Evolutionary conservation across 2,888 invertebrate species (phyloP), one percentile per base, ranked within the genome.

Genomic region (Urechis unicinctus): DNA sequence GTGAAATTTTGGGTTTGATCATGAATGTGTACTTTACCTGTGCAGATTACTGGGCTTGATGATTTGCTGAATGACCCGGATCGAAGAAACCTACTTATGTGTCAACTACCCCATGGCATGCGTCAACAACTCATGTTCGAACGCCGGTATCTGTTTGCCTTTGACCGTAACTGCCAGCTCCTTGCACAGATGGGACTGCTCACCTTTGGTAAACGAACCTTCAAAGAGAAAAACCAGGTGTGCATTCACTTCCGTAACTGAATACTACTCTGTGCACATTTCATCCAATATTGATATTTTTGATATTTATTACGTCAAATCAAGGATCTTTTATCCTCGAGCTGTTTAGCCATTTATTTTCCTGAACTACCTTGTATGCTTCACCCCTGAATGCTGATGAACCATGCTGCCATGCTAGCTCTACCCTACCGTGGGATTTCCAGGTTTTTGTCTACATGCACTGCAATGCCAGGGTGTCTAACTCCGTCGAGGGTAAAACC

Each of bases 161-260:
- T 86, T 55, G 79, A 83, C 62, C 83, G 83, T 42, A 79, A 81
- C 1, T 71, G 86, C 26, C 78, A 79, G 1, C 75, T 82, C n/a
- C 77, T 89, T 0, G 84, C 84, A 61, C 84, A 83, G 59, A 82
- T 87, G 69, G 79, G 89, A 0, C 73, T 89, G 13, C 62, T 87
- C 9, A 86, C 88, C 66, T 84, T 86, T 66, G 85, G 86, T 0
- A 83, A 85, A 0, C 83, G 85, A 57, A 77, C 81, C 49, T 75
- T 82, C 30, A 85, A 86, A 65, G 85, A 87, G 63, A 88, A 84
- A 68, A 86, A 84, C 70, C 85, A 85, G 80, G 82, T 85, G n/a
- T 49, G 42, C 6, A 5, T 5, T 13, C 36, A 17, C 24, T 48
- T 9, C 9, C n/a, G n/a, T 6, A 6, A 6, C 45, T 13, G 9